These are phyloP conservation scores for Phylloscopus collybita DNA, from an alignment of 2,797 vertebrate genomes.

Conservation along the genomic window DNA sequence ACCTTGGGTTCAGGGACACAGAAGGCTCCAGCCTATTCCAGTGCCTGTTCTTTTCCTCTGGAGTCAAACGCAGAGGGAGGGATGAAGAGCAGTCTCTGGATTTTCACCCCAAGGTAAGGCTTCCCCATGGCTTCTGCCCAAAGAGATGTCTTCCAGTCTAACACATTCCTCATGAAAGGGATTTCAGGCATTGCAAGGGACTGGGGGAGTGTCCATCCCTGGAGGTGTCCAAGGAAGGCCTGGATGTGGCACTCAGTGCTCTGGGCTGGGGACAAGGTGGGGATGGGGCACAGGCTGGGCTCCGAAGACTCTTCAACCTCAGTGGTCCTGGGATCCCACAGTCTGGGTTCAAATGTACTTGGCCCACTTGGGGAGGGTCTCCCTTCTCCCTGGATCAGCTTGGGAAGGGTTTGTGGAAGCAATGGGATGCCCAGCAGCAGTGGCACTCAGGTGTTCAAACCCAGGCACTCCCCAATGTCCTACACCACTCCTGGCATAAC, in stretches of 20 bases:
- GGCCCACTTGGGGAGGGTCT: background rate
- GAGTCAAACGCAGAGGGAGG: background rate
- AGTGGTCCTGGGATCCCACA: background rate
- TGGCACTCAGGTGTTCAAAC: background rate
- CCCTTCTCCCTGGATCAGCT: background rate
- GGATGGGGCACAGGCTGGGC: accelerated
- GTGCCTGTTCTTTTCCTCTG: background rate
- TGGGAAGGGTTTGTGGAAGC: background rate
- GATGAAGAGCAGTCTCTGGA: background rate
- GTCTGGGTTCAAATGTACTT: background rate
- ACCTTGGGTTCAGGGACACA: background rate
- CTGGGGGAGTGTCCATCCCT: background rate
- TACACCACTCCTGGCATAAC: accelerated
- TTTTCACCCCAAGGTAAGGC: background rate
- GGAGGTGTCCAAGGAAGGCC: background rate
- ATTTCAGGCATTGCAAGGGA: background rate
- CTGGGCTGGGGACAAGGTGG: background rate
- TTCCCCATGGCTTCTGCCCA: background rate
- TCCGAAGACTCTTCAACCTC: accelerated
- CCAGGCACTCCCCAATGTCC: accelerated
- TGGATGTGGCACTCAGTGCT: background rate
- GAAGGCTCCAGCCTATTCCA: background rate
- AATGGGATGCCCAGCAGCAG: background rate
- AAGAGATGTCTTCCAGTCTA: background rate
- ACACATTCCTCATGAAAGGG: background rate